Evolutionary conservation across 2,888 invertebrate genomes (phyloP), one percentile per base, ranked within the genome.

Genomic region (Tetrapedia diversipes): DNA sequence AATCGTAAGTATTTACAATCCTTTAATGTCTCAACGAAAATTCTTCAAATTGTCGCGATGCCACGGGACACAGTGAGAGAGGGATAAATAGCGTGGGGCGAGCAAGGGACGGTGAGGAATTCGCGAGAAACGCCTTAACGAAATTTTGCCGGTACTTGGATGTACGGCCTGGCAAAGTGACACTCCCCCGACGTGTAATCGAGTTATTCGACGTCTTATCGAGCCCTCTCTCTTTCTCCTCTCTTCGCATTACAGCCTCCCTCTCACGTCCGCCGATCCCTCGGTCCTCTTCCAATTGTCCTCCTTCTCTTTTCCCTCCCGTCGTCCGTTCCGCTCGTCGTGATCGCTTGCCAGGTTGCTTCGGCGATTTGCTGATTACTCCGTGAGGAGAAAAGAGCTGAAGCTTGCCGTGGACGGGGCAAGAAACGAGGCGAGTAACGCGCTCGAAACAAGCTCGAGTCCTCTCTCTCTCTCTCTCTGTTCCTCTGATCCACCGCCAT

Each of bases 281-380:
- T 19, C 49, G 29, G 39, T 27, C 29, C 47, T 22, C 19, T 14
- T 37, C 27, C 34, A 29, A 41, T 37, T 27, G 57, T 63, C 39
- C 22, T 19, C 54, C 54, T 61, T 65, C 43, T 34, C 34, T 37
- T 37, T 34, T 61, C 37, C n/a, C 16, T 61, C 19, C 54, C 22
- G 8, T 34, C 29, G 59, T 64, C 73, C 49, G 37, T 74, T 63
- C 27, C 59, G 65, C 64, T 77, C 54, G 65, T 69, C 78, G 65
- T 73, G 79, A 82, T 84, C 84, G 84, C 82, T 86, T 84, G 86
- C 86, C 86, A 84, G 84, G 83, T 77, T 79, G 86, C 84, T 86
- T 86, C 82, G 84, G 79, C 88, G 90, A 90, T 89, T 89, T 89
- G 86, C 87, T 90, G 89, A 90, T 90, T 89, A 89, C 88, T 87